phyloP scores from a whole-genome alignment of 1,140 invertebrate species.

The Acromyrmex echinatior region DNA sequence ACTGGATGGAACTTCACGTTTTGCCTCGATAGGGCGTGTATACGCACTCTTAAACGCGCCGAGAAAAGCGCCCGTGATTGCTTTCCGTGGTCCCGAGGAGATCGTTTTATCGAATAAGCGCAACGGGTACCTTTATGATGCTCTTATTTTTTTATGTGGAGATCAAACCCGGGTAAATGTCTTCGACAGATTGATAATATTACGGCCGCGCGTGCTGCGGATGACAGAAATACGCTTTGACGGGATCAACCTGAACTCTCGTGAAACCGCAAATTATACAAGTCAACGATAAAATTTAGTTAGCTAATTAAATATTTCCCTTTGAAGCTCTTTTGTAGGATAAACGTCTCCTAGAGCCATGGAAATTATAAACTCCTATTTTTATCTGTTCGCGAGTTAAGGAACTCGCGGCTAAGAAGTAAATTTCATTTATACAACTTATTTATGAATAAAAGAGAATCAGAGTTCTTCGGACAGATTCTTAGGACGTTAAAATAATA shows the following conservation, averaged over 20 bases:
- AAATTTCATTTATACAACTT: conserved; percentile 45
- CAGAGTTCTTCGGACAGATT: neutral
- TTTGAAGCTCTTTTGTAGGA: neutral
- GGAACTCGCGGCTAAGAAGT: neutral
- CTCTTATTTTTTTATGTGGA: conserved; percentile 38
- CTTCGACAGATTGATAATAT: conserved; percentile 21
- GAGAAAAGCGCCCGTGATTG: conserved; percentile 27
- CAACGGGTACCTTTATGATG: conserved; percentile 11
- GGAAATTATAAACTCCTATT: conserved; percentile 37
- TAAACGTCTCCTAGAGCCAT: conserved; percentile 2
- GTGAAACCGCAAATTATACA: neutral
- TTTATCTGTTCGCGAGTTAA: conserved; percentile 5
- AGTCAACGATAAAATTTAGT: neutral
- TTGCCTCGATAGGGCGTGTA: conserved; percentile 43
- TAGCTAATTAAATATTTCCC: conserved; percentile 18
- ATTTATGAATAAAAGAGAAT: conserved; percentile 49
- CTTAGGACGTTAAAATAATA: conserved; percentile 15
- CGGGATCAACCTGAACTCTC: neutral
- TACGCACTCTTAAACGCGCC: conserved; percentile 10
- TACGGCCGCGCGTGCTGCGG: neutral
- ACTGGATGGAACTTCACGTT: conserved; percentile 39
- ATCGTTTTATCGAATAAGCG: conserved; percentile 22
- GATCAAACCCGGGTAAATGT: neutral
- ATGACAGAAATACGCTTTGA: conserved; percentile 9
- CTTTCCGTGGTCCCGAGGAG: neutral